These are phyloP conservation scores for Thyatira batis DNA, from an alignment of 2,888 invertebrate species.

Conservation along the genomic window DNA sequence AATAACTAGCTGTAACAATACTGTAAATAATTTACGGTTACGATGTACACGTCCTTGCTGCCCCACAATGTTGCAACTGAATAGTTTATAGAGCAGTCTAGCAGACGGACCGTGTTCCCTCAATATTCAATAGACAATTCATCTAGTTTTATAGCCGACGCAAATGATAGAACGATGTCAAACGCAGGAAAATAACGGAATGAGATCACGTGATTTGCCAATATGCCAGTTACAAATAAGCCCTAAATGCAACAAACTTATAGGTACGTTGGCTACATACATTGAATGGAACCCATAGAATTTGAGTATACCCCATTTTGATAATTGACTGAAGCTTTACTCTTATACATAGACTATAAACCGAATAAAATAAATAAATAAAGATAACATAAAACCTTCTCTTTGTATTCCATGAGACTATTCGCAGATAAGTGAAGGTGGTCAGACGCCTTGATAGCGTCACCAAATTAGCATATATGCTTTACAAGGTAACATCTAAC, in stretches of 20 bases:
- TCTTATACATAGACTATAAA: too few species aligned
- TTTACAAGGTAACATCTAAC: too few species aligned
- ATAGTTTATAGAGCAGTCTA: constrained; percentile 53
- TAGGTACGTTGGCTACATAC: too few species aligned
- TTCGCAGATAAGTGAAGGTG: too few species aligned
- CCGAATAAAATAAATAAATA: too few species aligned
- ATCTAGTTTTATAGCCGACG: constrained; percentile 52
- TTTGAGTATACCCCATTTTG: too few species aligned
- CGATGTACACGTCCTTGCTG: constrained; percentile 48
- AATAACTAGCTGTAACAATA: constrained; percentile 47
- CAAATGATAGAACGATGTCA: constrained; percentile 33
- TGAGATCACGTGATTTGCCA: constrained; percentile 11
- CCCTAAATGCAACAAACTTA: not conserved
- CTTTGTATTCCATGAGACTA: too few species aligned
- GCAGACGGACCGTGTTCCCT: constrained; percentile 41
- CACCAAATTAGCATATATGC: too few species aligned
- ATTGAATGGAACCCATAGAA: too few species aligned
- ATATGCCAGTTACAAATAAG: constrained; percentile 2
- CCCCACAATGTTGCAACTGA: constrained; percentile 46
- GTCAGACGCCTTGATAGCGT: too few species aligned
- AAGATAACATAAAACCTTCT: too few species aligned
- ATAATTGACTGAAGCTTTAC: too few species aligned
- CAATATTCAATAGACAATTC: constrained; percentile 62
- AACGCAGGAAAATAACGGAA: constrained; percentile 14
- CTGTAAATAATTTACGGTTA: constrained; percentile 58